Conservation (phyloP, 1,140 invertebrate genomes). For the Himalopsyche phryganea region DNA sequence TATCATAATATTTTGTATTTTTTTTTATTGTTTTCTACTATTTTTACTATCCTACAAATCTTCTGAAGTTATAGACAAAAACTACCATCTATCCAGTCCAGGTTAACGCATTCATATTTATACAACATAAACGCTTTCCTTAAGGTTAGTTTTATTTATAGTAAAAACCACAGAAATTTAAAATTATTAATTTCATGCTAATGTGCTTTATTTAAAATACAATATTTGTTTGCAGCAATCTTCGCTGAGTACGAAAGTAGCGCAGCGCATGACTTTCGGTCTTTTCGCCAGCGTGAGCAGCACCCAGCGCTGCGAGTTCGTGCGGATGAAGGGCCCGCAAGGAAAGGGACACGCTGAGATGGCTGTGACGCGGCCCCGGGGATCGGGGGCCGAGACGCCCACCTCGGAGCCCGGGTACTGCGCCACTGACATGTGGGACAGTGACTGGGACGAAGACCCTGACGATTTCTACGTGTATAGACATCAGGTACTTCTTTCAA, state of each 20-base stretch:
- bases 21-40: no score
- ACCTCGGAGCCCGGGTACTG: constrained; percentile 88
- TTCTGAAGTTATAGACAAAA: no score
- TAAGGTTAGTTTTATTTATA: no score
- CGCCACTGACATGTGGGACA: constrained; percentile 80
- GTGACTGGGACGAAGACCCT: constrained; percentile 81
- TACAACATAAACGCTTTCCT: no score
- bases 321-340: constrained; percentile 94
- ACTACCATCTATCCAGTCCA: no score
- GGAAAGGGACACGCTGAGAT: constrained; percentile 98
- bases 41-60: no score
- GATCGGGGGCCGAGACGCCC: constrained; percentile 89
- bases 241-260: constrained; percentile 90
- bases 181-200: no score
- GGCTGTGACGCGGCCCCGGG: constrained; percentile 90
- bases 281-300: constrained; percentile 71
- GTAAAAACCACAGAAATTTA: no score
- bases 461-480: constrained; percentile 79
- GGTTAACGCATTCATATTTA: no score
- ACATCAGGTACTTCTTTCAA: constrained; percentile 70
- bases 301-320: constrained; percentile 91
- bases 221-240: constrained; percentile 64
- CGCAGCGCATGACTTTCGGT: constrained; percentile 93
- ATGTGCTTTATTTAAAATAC: no score
- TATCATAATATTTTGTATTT: no score